Conservation (phyloP, 2,888 invertebrate genomes). For the Clistopyga incitator region DNA sequence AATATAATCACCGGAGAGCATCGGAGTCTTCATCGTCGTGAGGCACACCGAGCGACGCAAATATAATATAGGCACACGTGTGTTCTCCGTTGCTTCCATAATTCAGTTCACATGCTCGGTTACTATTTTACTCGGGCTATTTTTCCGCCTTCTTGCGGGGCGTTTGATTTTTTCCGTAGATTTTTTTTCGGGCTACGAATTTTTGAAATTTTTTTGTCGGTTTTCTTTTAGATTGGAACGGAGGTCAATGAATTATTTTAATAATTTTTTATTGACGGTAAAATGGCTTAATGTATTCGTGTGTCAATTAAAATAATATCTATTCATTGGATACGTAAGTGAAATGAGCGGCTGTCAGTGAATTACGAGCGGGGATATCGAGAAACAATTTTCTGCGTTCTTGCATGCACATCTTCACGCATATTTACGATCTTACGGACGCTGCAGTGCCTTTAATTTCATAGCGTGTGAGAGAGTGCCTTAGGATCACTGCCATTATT, state of each 20-base stretch:
- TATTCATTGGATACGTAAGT: neutral
- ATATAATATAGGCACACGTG: neutral
- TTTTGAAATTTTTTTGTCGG: too few relatives aligned
- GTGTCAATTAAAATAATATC: neutral
- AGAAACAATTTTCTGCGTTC: neutral
- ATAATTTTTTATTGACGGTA: neutral
- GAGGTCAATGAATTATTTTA: neutral
- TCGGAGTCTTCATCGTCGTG: constrained; percentile 34
- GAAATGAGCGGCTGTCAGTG: neutral
- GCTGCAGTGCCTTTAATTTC: neutral
- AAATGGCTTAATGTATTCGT: neutral
- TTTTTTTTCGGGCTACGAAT: too few relatives aligned
- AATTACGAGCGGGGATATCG: neutral
- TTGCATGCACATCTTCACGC: neutral
- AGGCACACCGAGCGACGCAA: neutral
- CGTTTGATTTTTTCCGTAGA: too few relatives aligned
- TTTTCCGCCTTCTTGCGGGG: too few relatives aligned
- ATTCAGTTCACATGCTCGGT: too few relatives aligned
- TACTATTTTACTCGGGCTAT: too few relatives aligned
- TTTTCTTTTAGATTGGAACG: too few relatives aligned
- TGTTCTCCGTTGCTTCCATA: too few relatives aligned
- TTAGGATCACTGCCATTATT: neutral
- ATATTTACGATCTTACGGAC: neutral
- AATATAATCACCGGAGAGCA: constrained; percentile 74
- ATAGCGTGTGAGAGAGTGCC: neutral